Base-by-base conservation (phyloP, 1,140 invertebrate genomes). In the Apis laboriosa region DNA sequence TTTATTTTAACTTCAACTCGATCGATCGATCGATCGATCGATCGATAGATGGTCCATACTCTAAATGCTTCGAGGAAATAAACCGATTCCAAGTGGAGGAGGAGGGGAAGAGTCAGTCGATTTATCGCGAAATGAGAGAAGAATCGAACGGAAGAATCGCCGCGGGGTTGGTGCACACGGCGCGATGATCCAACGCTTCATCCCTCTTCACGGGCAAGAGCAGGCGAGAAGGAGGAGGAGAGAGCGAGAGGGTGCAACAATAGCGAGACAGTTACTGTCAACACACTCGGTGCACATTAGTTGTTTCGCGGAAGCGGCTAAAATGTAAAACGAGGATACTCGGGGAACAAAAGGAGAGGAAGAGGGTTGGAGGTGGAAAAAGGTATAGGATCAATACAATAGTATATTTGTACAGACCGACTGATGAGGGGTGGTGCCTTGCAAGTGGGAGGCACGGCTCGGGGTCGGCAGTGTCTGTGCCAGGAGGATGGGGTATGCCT, bases 251-350 rank as follows among this genome's bases (percentile, higher is more conserved):
- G 78, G 87, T 84, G 85, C 84, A 88, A 90, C 89, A 89, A 89
- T 90, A 86, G 88, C 88, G 86, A 89, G 89, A 90, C 89, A 89
- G 88, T 90, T 86, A 89, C 88, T 89, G 88, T 89, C 89, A 89
- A 89, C 86, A 89, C 89, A 89, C 86, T 90, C 88, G 88, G 88
- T 84, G 89, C 86, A 86, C 91, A 92, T 92, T 92, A 92, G 90
- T 92, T 92, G 91, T 92, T 92, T 91, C 90, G 91, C 91, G 90
- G 90, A 92, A 92, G 89, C 90, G 86, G 88, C 90, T 90, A 90
- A 90, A 92, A 90, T 91, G 90, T 90, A 87, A 92, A 92, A 91
- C 88, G 88, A 85, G 87, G 77, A 90, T 86, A 89, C 77, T 84
- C 81, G 34, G 82, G 34, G 87, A 92, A 92, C 91, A 92, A 92